Percentiles rank a stretch among this genome's conserved stretches.
phyloP scores from a whole-genome alignment of 2,797 vertebrate genomes.

The Todus mexicanus region DNA sequence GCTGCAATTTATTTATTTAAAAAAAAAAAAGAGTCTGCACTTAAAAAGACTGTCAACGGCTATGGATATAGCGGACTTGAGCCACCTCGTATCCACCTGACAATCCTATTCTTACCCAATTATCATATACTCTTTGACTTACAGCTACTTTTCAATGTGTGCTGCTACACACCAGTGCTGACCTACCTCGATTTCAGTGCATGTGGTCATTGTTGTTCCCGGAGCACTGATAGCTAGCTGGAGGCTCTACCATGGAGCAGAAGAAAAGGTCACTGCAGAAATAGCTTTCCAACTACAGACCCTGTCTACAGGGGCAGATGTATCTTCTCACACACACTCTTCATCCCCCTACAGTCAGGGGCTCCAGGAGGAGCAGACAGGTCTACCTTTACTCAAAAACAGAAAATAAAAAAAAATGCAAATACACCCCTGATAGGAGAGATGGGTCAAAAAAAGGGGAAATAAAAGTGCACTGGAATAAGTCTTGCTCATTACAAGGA shows the following conservation, averaged over 20 bases:
- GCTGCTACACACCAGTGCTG: not conserved
- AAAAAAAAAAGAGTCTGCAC: not conserved
- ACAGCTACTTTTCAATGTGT: not conserved
- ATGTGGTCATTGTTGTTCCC: not conserved
- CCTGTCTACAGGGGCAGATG: conserved; percentile 32
- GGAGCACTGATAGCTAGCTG: not conserved
- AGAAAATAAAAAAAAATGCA: not conserved
- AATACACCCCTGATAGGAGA: not conserved
- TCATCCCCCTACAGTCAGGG: not conserved
- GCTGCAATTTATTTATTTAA: not conserved
- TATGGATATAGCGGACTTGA: not conserved
- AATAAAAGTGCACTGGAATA: not conserved
- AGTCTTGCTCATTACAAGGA: not conserved
- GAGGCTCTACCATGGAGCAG: not conserved
- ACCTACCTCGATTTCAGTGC: not conserved
- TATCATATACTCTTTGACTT: not conserved
- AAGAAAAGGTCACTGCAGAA: conserved; percentile 33
- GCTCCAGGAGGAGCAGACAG: not conserved
- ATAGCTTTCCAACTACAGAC: not conserved
- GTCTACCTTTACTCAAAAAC: not conserved
- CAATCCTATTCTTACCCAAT: not conserved
- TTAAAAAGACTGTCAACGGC: not conserved
- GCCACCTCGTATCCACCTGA: not conserved
- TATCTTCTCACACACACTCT: not conserved
- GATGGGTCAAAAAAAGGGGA: not conserved